These are phyloP conservation scores for Drosophila sproati DNA, from an alignment of 1,140 invertebrate genomes.

Conservation along the genomic window DNA sequence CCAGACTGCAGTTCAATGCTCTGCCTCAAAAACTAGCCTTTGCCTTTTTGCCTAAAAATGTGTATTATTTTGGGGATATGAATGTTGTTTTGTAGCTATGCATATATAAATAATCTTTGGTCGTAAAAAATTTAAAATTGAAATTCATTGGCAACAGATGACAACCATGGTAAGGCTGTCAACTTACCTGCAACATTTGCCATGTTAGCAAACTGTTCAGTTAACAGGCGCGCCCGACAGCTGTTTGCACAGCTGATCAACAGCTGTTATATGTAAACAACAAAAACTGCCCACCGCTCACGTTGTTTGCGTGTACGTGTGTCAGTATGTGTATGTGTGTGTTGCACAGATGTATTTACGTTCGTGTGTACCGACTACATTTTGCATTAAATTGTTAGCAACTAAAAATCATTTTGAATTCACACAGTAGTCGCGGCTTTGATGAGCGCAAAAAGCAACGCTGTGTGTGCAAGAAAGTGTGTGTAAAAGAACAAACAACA, in stretches of 20 bases:
- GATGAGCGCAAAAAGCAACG: constrained; percentile 66
- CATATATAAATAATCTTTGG: too few relatives aligned
- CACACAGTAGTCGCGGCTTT: constrained; percentile 25
- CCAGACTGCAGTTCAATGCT: constrained; percentile 71
- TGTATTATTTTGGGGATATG: too few relatives aligned
- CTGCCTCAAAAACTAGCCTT: constrained; percentile 34
- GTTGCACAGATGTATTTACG: constrained; percentile 14
- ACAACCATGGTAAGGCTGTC: constrained; percentile 20
- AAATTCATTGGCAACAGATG: constrained; percentile 20
- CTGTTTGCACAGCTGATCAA: constrained; percentile 41
- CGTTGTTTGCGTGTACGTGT: constrained; percentile 6
- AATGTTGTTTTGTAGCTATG: background rate
- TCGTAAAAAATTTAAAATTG: background rate
- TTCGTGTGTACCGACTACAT: constrained; percentile 33
- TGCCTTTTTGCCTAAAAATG: background rate
- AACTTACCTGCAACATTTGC: background rate
- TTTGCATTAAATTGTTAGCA: constrained; percentile 15
- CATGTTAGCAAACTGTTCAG: constrained; percentile 17
- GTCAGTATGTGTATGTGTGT: constrained; percentile 3
- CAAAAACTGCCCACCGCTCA: constrained; percentile 35
- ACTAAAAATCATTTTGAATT: constrained; percentile 22
- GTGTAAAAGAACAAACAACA: constrained; percentile 81
- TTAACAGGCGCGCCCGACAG: constrained; percentile 37
- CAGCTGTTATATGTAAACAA: constrained; percentile 56
- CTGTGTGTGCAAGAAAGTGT: constrained; percentile 68